Conservation (phyloP, 2,113 vertebrate species). For the Boleophthalmus pectinirostris region DNA sequence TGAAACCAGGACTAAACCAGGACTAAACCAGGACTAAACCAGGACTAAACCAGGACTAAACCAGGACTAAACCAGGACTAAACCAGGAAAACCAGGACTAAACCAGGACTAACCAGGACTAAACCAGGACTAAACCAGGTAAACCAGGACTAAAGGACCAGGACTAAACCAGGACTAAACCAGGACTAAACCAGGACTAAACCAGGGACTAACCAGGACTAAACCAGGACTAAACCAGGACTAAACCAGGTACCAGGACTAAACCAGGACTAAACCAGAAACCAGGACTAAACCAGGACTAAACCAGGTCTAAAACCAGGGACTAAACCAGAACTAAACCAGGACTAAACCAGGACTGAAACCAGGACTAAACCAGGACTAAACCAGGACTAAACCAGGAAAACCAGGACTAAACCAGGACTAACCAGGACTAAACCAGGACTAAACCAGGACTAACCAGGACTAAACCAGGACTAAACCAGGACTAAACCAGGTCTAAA, state of each 20-base stretch:
- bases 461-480: background rate
- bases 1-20: background rate
- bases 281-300: too few species aligned
- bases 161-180: too few species aligned
- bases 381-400: background rate
- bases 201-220: too few species aligned
- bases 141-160: background rate
- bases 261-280: background rate
- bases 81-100: too few species aligned
- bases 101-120: background rate
- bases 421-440: background rate
- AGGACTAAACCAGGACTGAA: background rate
- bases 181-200: background rate
- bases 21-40: slow-evolving; percentile 2
- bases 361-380: background rate
- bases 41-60: slow-evolving; percentile 1
- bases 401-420: too few species aligned
- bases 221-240: background rate
- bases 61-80: slow-evolving; percentile 1
- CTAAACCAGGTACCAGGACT: background rate
- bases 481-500: background rate
- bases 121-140: background rate
- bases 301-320: too few species aligned
- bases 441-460: background rate
- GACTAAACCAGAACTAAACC: background rate